A percentile compares a stretch with the other conserved stretches of the same genome.
phyloP scores from a whole-genome alignment of 2,888 invertebrate genomes.

The Acanthosepion lycidas region DNA sequence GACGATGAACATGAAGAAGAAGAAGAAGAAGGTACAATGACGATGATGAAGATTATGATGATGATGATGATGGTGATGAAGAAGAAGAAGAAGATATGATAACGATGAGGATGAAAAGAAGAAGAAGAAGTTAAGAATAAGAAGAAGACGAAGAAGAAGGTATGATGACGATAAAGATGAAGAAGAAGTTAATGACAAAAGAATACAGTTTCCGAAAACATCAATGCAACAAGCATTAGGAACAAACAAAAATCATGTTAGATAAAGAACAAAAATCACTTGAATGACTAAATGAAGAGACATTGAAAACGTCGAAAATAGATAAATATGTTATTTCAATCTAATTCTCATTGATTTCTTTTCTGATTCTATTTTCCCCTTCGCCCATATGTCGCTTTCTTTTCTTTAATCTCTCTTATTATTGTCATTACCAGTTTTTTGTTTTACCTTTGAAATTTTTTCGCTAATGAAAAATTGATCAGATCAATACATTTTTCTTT shows the following conservation, averaged over 20 bases:
- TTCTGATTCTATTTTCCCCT: neutral
- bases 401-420: neutral
- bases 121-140: too few species aligned
- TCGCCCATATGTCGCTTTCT: neutral
- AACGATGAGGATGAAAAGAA: too few species aligned
- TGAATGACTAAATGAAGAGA: neutral
- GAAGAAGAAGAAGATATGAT: too few species aligned
- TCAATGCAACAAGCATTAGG: neutral
- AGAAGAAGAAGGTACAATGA: too few species aligned
- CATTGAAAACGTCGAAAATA: neutral
- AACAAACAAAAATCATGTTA: neutral
- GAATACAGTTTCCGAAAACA: neutral
- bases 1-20: too few species aligned
- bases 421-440: neutral
- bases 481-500: neutral
- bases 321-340: conserved; percentile 33
- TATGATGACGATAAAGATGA: neutral
- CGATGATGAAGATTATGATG: too few species aligned
- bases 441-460: neutral
- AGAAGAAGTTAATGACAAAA: neutral
- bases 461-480: neutral
- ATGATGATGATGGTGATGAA: too few species aligned
- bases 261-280: too few species aligned
- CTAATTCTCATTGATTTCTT: too few species aligned
- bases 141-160: too few species aligned